Conservation (phyloP, 2,113 vertebrate species). For the Oreochromis spilurus region DNA sequence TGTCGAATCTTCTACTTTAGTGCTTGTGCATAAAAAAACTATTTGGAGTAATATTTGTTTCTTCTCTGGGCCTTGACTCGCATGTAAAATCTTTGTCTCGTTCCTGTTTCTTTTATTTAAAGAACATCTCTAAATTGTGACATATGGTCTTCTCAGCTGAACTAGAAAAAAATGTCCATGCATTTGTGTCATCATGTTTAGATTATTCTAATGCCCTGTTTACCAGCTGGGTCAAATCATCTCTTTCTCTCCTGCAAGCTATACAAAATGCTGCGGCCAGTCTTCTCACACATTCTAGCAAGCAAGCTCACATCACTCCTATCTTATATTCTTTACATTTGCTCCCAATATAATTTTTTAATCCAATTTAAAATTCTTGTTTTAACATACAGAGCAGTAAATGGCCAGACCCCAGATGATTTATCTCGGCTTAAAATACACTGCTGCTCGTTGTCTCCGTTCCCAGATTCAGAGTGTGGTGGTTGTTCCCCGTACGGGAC, state of each 20-base stretch:
- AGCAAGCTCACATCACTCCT: background rate
- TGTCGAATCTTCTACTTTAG: slow-evolving; percentile 50
- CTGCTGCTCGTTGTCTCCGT: no score
- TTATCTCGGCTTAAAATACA: no score
- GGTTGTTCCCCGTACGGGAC: no score
- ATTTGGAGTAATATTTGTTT: background rate
- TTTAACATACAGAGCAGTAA: no score
- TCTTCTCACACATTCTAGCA: background rate
- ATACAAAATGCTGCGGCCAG: background rate
- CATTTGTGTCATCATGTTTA: fast-evolving
- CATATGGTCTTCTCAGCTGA: background rate
- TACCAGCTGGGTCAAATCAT: background rate
- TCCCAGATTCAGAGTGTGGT: no score
- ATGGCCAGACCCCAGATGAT: no score
- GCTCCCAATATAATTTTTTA: background rate
- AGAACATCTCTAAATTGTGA: fast-evolving
- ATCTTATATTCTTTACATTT: background rate
- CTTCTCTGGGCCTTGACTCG: background rate
- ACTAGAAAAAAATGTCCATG: background rate
- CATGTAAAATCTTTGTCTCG: background rate
- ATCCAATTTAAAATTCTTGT: background rate
- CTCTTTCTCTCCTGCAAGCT: background rate
- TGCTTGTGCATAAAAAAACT: slow-evolving; percentile 69
- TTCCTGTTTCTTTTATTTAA: background rate
- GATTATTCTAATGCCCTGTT: background rate